A percentile compares a stretch with the other conserved stretches of the same genome.
These are phyloP conservation scores for Trichonephila clavipes DNA, from an alignment of 1,140 invertebrate species.

Conservation along the genomic window DNA sequence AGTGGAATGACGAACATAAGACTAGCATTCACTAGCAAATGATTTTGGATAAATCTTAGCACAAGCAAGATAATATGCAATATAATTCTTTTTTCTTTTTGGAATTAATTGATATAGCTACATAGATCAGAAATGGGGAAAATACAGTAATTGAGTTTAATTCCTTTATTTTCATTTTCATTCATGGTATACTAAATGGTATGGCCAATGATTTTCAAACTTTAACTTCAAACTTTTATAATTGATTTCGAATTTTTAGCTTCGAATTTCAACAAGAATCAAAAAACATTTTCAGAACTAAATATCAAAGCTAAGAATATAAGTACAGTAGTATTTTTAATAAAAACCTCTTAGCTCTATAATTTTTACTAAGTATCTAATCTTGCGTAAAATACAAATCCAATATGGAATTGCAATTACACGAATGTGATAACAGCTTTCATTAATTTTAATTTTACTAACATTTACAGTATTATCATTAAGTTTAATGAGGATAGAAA, in stretches of 20 bases:
- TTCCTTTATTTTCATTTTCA: no score
- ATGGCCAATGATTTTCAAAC: not conserved
- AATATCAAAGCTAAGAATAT: not conserved
- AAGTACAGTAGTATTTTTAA: not conserved
- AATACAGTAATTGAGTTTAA: no score
- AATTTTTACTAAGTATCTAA: not conserved
- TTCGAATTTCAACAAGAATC: not conserved
- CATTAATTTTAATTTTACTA: no score
- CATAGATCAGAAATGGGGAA: not conserved
- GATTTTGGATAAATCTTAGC: not conserved
- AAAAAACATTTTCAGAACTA: not conserved
- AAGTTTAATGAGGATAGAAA: no score
- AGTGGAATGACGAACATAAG: slow-evolving; percentile 68
- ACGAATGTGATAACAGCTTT: not conserved
- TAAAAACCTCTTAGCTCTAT: not conserved
- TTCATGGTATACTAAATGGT: not conserved
- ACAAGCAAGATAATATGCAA: not conserved
- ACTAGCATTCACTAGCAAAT: slow-evolving; percentile 19
- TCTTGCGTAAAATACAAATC: not conserved
- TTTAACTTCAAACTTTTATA: not conserved
- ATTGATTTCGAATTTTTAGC: no score
- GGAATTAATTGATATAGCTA: not conserved
- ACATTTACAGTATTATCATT: no score
- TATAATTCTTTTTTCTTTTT: not conserved
- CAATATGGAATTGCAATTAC: not conserved